Base-by-base conservation (phyloP, 2,888 invertebrate species). In the Sympetrum striolatum region DNA sequence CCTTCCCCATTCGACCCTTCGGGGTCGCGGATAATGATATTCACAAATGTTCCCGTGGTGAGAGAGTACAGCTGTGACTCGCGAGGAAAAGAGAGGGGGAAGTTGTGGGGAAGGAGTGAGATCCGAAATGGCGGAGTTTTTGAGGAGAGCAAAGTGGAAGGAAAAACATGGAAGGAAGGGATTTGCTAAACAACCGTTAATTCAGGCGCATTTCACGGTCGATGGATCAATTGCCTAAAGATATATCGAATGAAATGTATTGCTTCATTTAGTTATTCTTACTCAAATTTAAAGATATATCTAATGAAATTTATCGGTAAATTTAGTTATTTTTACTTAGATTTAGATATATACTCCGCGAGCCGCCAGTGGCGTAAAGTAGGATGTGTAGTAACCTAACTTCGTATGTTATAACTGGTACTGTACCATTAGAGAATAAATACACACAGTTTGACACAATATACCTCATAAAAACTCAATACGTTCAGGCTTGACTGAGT, bases 41-140 rank as follows among this genome's bases (percentile, higher is more conserved):
- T 86, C 86, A 86, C 86, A 86, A 86, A 86, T 86, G 86, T 86
- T 86, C 37, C 86, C 86, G 86, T 64, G 86, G 86, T 86, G 86
- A 86, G 86, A 86, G 86, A 86, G 86, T 86, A 86, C 86, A 86
- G 86, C 86, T 86, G 86, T 86, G 86, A 86, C 86, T 86, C 86
- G 86, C 82, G 86, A 60, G 60, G 60, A 22, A 48, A 12, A 31
- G 35, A 35, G 35, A 37, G 12, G 80, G 80, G 80, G 37, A 22
- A 37, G 80, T 35, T 35, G 80, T 39, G 25, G 48, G 82, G 18
- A 53, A 31, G 82, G 82, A 48, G 48, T n/a, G n/a, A 3, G 25
- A 18, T 3, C 39, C 15, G 73, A 25, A 31, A 25, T 25, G 73
- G 60, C 18, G 58, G 22, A 81, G 31, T 25, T 25, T 39, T 25